Conservation (phyloP, 2,888 invertebrate species). For the Spicauda simplicius region DNA sequence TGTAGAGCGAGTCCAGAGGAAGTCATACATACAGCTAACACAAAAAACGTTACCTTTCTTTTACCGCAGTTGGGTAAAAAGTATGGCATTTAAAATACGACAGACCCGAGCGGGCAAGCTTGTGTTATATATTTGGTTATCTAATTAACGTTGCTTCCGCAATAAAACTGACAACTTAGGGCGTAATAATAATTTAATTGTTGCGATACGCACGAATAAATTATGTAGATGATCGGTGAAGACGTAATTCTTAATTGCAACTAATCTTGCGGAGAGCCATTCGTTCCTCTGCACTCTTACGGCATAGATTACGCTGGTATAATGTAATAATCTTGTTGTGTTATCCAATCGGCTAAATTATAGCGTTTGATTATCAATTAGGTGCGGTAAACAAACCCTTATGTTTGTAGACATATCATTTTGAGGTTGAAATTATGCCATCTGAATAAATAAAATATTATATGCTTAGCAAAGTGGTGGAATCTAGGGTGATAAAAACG, state of each 20-base stretch:
- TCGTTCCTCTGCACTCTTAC: conserved; percentile 17
- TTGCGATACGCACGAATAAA: conserved; percentile 12
- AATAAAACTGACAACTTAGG: background rate
- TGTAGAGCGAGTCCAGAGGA: no score
- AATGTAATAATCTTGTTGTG: conserved; percentile 34
- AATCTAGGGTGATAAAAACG: no score
- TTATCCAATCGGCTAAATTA: conserved; percentile 14
- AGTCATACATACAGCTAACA: no score
- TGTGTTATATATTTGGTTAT: no score
- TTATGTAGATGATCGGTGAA: conserved; percentile 21
- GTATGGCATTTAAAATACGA: no score
- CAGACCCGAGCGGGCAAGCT: no score
- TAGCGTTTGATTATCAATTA: background rate
- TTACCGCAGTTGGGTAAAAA: no score
- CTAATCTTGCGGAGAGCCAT: conserved; percentile 29
- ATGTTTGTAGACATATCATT: no score
- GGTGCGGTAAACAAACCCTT: background rate
- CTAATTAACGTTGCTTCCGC: background rate
- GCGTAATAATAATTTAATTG: background rate
- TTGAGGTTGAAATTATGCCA: no score
- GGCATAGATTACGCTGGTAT: conserved; percentile 29
- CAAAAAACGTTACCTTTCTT: no score
- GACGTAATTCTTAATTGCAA: conserved; percentile 34
- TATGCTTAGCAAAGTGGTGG: no score
- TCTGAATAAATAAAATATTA: no score